phyloP scores from a whole-genome alignment of 2,797 vertebrate species.

The Hapalemur alaotrensis region DNA sequence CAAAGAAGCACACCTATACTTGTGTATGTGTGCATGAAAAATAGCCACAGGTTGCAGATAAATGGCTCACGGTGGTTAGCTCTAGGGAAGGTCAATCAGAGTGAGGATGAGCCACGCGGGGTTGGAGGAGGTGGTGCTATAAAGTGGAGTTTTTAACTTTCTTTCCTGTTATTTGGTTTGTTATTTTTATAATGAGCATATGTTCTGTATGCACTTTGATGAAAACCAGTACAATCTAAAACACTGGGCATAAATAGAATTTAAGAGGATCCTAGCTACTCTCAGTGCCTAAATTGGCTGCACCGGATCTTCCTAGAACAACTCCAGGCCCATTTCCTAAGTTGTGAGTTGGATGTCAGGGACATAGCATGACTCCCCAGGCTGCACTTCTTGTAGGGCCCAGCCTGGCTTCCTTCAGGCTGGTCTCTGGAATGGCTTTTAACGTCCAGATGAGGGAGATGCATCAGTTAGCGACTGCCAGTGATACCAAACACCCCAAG shows the following conservation, averaged over 20 bases:
- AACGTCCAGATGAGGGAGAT: neutral
- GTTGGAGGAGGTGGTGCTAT: accelerated
- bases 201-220: neutral
- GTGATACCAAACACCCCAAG: neutral
- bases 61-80: neutral
- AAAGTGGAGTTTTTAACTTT: neutral
- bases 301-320: neutral
- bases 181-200: neutral
- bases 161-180: neutral
- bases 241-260: neutral
- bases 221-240: neutral
- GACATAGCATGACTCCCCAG: neutral
- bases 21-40: neutral
- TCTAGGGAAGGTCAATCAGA: neutral
- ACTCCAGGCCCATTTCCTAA: neutral
- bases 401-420: neutral
- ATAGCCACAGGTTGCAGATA: neutral
- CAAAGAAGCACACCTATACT: neutral
- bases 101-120: no score
- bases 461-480: neutral
- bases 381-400: neutral
- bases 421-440: neutral
- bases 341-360: neutral
- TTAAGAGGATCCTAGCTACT: neutral
- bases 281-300: neutral